Evolutionary conservation across 2,888 invertebrate genomes (phyloP), one percentile per base, ranked within the genome.

Genomic region (Mythimna ferrago): DNA sequence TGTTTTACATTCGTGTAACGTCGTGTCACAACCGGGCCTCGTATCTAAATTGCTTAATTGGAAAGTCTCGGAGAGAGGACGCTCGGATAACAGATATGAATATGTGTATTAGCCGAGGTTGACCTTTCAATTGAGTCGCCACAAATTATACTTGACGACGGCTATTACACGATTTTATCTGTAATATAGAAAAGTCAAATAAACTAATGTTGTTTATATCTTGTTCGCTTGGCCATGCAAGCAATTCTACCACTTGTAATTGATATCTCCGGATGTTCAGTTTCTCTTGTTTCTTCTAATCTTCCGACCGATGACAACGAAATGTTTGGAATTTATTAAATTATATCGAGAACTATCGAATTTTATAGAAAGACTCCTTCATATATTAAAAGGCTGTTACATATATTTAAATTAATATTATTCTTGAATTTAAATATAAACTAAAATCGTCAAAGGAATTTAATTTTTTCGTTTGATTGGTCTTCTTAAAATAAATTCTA

Each of bases 41-140:
- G 95, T 96, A 96, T 96, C 96, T 96, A 95, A 96, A 96, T 95
- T 94, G 94, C 96, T 96, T 96, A 96, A 96, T 96, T 96, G 96
- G 94, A 95, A 95, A 95, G 93, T 91, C 90, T 90, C 86, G 87
- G 89, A 89, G 91, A 93, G 92, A 92, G 92, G 89, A 90, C 90
- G 89, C 89, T 89, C 89, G 86, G 89, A 90, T 90, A 90, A 91
- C 87, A 86, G 91, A 92, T 93, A 94, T 90, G 89, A 92, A 92
- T 92, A 90, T 89, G 87, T 90, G 89, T 89, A 90, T 88, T 88
- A 89, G 88, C 84, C 76, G 83, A 85, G 86, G 76, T 79, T 93
- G 93, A 93, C 92, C 93, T 93, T 92, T 91, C 91, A 91, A 93
- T 93, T 91, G 92, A 92, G 89, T 86, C 86, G 80, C 86, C 86